Conservation (phyloP, 2,888 invertebrate genomes). For the Mantis religiosa region DNA sequence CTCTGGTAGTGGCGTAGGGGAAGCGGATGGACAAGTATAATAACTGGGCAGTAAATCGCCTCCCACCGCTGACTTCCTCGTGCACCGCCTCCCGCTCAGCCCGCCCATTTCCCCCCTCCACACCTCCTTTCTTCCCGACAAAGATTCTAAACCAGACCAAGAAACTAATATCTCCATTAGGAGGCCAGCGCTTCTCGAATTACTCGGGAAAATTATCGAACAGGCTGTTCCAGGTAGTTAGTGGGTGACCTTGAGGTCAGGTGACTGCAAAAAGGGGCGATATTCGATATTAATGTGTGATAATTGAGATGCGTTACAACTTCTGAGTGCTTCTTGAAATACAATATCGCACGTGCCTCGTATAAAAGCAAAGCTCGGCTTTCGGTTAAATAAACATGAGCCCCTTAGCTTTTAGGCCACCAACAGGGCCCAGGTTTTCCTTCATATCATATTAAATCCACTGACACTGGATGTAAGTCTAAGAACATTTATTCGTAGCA, state of each 20-base stretch:
- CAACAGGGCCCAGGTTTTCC: no score
- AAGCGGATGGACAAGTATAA: neutral
- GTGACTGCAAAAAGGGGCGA: neutral
- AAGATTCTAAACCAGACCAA: neutral
- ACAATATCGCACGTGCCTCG: neutral
- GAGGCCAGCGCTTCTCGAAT: neutral
- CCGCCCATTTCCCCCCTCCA: neutral
- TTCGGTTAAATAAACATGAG: no score
- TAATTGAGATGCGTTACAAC: neutral
- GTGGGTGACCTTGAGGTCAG: neutral
- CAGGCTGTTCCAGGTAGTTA: neutral
- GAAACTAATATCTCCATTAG: neutral
- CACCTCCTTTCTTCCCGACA: neutral
- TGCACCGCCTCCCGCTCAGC: neutral
- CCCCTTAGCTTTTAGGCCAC: no score
- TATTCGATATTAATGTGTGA: neutral
- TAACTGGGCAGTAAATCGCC: neutral
- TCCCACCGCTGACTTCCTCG: neutral
- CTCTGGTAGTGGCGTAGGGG: neutral
- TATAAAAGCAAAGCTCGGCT: neutral
- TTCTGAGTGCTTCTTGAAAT: neutral
- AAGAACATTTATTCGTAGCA: no score
- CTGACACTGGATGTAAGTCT: no score
- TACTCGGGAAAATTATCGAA: neutral
- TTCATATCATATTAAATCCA: no score